Base-by-base conservation (phyloP, 2,113 vertebrate species). In the Perccottus glenii region DNA sequence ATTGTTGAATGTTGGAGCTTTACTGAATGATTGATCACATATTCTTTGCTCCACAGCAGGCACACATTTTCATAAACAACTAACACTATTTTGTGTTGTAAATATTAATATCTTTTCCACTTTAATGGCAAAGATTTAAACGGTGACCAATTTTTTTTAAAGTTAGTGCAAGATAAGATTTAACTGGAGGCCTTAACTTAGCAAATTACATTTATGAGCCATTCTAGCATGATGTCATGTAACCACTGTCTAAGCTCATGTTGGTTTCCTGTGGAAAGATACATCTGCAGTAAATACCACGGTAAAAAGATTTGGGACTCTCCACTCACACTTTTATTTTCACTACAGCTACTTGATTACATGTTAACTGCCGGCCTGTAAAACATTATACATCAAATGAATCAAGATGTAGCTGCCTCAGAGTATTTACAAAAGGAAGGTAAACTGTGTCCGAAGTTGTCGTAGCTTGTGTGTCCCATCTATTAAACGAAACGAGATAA, bases 181-280 rank as follows among this genome's bases (percentile, higher is more conserved):
- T 55, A 36, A 55, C 35, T 55, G 33, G 52, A 55, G 19, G 19
- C 42, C 3, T 43, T 43, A 8, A 2, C 19, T 19, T 38, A 36
- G 8, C 36, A 58, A 9, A 5, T 7, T 43, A 36, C 9, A 43
- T 40, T 43, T 11, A 59, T 53, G 19, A 49, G 16, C 9, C 49
- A 43, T 5, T 27, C 33, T n/a, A 55, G 36, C 5, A 5, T 49
- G 55, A 75, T 9, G 60, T 69, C 36, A 52, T 27, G 5, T 42
- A 15, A 50, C 51, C 60, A 49, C 53, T 15, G 9, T 19, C 15
- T 44, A 4, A 40, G 9, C 33, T 51, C 9, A 27, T 71, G 38
- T 33, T 9, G 7, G 63, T 65, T 69, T 64, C 56, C 57, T 62
- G 64, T 67, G 12, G 10, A 56, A 60, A 27, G 64, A 61, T 36